Conservation (phyloP, 2,113 vertebrate genomes). For the Phasianus colchicus region DNA sequence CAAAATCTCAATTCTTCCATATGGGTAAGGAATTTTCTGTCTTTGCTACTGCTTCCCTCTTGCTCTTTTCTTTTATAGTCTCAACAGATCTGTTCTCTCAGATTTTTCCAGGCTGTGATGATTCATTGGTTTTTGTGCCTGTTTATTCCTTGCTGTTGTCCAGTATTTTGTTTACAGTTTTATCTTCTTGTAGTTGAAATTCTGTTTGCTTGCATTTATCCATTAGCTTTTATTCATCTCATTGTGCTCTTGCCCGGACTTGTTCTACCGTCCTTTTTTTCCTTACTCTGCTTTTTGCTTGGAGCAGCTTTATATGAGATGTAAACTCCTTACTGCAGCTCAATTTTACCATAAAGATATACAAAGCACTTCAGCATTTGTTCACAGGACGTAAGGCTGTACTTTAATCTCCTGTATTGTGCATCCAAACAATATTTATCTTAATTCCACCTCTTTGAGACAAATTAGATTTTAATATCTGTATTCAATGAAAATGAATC, state of each 20-base stretch:
- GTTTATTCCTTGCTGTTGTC: neutral
- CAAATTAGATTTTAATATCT: neutral
- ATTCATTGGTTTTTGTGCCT: neutral
- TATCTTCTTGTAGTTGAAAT: neutral
- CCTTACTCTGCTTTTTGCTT: neutral
- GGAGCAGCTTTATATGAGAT: neutral
- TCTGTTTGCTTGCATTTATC: neutral
- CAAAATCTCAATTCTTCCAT: fast-evolving
- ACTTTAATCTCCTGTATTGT: neutral
- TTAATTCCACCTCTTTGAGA: neutral
- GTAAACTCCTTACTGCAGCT: neutral
- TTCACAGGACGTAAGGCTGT: neutral
- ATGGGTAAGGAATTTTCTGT: neutral
- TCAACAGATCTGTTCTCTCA: neutral
- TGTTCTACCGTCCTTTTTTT: neutral
- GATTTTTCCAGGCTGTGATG: neutral
- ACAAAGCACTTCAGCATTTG: neutral
- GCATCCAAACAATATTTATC: neutral
- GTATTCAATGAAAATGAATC: neutral
- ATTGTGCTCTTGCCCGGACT: neutral
- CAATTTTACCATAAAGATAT: neutral
- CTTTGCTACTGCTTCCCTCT: neutral
- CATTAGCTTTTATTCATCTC: neutral
- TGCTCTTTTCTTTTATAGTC: neutral
- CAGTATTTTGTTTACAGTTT: neutral